phyloP scores from a whole-genome alignment of 1,140 invertebrate species.

The Homarus americanus region DNA sequence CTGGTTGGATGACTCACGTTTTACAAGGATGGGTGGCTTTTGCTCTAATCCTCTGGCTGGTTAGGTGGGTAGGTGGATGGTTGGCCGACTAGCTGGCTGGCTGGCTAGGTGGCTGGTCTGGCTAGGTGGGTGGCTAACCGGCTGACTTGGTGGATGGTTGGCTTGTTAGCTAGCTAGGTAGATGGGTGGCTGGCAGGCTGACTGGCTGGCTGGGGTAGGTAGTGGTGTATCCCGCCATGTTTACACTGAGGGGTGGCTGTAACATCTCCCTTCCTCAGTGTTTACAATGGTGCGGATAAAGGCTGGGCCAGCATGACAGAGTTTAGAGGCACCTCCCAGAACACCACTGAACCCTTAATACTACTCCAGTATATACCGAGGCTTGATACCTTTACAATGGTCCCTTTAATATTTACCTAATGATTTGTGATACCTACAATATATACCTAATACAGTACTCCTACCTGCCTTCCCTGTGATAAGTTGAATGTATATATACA shows the following conservation, averaged over 20 bases:
- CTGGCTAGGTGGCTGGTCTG: neutral
- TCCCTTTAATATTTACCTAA: too few species aligned
- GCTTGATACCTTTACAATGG: too few species aligned
- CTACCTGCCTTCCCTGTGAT: too few species aligned
- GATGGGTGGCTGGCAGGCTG: neutral
- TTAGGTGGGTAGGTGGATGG: neutral
- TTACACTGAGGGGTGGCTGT: neutral
- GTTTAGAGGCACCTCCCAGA: neutral
- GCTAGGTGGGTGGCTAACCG: neutral
- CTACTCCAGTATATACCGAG: too few species aligned
- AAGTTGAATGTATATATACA: too few species aligned
- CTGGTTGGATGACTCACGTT: too few species aligned
- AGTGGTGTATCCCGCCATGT: neutral
- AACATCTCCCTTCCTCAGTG: neutral
- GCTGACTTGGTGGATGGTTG: neutral
- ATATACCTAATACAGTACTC: too few species aligned
- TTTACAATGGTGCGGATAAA: slow-evolving; percentile 6
- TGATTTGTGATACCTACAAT: too few species aligned
- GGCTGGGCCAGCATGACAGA: neutral
- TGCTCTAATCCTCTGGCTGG: too few species aligned
- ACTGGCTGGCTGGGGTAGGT: neutral
- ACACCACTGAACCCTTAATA: too few species aligned
- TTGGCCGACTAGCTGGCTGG: neutral
- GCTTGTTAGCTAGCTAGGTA: neutral
- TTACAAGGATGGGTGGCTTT: too few species aligned